These are phyloP conservation scores for Diplodus sargus DNA, from an alignment of 2,797 vertebrate genomes.

Conservation along the genomic window DNA sequence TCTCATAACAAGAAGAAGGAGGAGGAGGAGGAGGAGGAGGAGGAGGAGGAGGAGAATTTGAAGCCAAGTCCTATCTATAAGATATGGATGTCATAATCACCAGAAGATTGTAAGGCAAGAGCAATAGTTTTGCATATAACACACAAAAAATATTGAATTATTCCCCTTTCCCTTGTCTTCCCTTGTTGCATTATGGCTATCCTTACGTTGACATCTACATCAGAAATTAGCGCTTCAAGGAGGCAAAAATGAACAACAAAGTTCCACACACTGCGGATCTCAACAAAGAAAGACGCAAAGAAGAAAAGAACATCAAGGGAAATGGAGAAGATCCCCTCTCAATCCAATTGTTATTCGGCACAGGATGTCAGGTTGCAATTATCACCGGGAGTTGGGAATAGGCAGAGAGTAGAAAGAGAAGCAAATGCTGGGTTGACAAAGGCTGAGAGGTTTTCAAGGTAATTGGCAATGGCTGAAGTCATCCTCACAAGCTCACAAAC, in stretches of 20 bases:
- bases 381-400: constrained; percentile 58
- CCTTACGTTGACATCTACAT: constrained; percentile 30
- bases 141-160: not conserved
- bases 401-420: constrained; percentile 54
- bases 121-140: not conserved
- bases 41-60: not conserved
- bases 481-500: constrained; percentile 52
- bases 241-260: constrained; percentile 37
- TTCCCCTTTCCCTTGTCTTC: not conserved
- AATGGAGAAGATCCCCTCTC: constrained; percentile 50
- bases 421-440: constrained; percentile 54
- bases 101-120: not conserved
- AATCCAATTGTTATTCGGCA: constrained; percentile 72
- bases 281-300: constrained; percentile 45
- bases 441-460: constrained; percentile 57
- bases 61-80: not conserved
- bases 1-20: not conserved
- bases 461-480: constrained; percentile 62
- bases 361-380: constrained; percentile 68
- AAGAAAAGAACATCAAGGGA: constrained; percentile 58
- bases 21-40: too few species aligned
- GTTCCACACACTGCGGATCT: constrained; percentile 36
- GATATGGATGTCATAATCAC: not conserved
- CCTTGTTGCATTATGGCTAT: constrained; percentile 19
- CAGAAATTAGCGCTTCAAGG: constrained; percentile 33